Evolutionary conservation across 2,888 invertebrate genomes (phyloP), one percentile per base, ranked within the genome.

Genomic region (Drosophila diplacantha): DNA sequence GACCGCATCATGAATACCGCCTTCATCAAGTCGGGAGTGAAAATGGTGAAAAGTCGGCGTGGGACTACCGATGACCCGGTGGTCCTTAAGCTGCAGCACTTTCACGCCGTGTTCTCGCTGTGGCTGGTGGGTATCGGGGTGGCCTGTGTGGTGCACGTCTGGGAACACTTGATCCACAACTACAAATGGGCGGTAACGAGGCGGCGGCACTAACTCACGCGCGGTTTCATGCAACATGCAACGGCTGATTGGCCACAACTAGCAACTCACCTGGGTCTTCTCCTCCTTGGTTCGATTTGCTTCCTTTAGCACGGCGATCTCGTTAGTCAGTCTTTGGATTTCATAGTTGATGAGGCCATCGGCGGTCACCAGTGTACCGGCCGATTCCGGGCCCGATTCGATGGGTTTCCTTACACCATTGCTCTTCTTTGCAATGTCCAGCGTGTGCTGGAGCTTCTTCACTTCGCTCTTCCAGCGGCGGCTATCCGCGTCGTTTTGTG

Each of bases 281-380:
- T 92, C 92, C 86, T 92, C 92, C 88, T 92, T 90, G 86, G 90
- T 90, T 89, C 90, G 91, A 81, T 92, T 92, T 55, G 90, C 90
- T 85, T 91, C 89, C 83, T 91, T 92, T 75, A 92, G 90, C 86
- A 90, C 89, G 89, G 90, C 90, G 87, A 92, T 90, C 85, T 92
- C 92, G 81, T 85, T 86, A 64, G 85, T 87, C 87, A 87, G 86
- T 87, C 87, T 87, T 86, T 87, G 87, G 72, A 87, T 76, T 85
- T 87, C 88, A 72, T 85, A 84, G 74, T 74, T 83, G 55, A 75
- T 78, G 63, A 83, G 76, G 74, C 83, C 83, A 61, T 83, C 75
- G 61, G 74, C 69, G 63, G 81, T 75, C 66, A 75, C 73, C 54
- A 71, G 73, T 20, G 55, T 64, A 57, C 49, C 55, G 59, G 38